phyloP scores from a whole-genome alignment of 2,888 invertebrate genomes.

The Odontothrips loti region DNA sequence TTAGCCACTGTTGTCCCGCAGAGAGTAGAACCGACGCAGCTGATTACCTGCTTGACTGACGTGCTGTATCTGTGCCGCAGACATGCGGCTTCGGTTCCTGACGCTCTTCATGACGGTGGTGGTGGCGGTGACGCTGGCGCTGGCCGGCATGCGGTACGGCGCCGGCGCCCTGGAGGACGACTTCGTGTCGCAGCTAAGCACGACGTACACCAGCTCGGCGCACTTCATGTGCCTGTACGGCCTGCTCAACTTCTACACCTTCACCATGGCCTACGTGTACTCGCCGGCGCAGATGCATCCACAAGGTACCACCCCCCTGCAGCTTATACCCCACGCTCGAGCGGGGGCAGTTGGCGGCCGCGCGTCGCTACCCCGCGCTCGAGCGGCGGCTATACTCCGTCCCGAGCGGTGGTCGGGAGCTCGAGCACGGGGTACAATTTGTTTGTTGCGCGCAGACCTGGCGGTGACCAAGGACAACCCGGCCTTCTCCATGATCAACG shows the following conservation, averaged over 20 bases:
- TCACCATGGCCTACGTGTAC: conserved; percentile 91
- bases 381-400: too few species aligned
- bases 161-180: conserved; percentile 87
- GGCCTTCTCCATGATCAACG: conserved; percentile 96
- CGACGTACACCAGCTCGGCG: conserved; percentile 85
- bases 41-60: too few species aligned
- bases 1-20: too few species aligned
- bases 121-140: conserved; percentile 47
- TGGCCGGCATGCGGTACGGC: conserved; percentile 74
- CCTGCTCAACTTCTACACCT: conserved; percentile 87
- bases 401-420: too few species aligned
- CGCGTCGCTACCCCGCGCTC: neutral
- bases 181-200: conserved; percentile 83
- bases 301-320: neutral
- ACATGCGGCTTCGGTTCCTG: conserved; percentile 85
- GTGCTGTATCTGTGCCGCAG: conserved; percentile 51
- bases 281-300: conserved; percentile 65
- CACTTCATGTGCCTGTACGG: conserved; percentile 96
- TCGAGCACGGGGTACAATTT: too few species aligned
- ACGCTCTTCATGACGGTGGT: conserved; percentile 81
- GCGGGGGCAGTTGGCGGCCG: neutral
- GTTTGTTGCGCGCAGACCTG: conserved; percentile 10
- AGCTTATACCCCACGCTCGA: neutral
- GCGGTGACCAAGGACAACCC: conserved; percentile 92
- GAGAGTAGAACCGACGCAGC: too few species aligned